Conservation (phyloP, 2,888 invertebrate genomes). For the Drepana falcataria region DNA sequence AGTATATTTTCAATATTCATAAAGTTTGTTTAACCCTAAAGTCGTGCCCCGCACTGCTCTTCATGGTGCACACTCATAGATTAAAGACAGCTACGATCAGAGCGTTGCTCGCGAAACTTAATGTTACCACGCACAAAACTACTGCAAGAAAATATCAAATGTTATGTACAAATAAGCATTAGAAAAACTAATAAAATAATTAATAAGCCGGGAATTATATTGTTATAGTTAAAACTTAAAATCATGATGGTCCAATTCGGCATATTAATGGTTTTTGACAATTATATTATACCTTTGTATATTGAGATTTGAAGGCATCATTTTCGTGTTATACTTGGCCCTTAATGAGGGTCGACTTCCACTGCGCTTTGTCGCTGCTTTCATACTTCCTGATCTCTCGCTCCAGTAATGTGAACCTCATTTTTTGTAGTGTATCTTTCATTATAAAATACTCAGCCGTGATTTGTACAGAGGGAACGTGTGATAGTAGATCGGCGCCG, state of each 20-base stretch:
- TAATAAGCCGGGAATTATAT: conserved; percentile 41
- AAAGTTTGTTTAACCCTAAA: too few species aligned
- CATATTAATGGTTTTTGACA: conserved; percentile 33
- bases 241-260: conserved; percentile 52
- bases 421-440: conserved; percentile 45
- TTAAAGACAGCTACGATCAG: conserved; percentile 5
- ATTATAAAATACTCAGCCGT: conserved; percentile 10
- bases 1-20: too few species aligned
- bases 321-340: conserved; percentile 17
- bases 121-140: conserved; percentile 36
- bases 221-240: conserved; percentile 31
- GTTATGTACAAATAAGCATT: conserved; percentile 33
- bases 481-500: too few species aligned
- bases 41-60: too few species aligned
- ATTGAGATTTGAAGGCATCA: conserved; percentile 29
- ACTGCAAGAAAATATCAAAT: conserved; percentile 34
- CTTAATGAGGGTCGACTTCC: conserved; percentile 33
- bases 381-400: conserved; percentile 59
- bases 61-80: background rate
- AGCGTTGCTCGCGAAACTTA: conserved; percentile 15
- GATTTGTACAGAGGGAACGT: background rate
- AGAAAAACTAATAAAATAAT: conserved; percentile 28
- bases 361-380: conserved; percentile 37
- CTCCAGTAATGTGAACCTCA: conserved; percentile 53
- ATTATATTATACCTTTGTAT: conserved; percentile 31